Evolutionary conservation across 1,140 invertebrate species (phyloP), one percentile per base, ranked within the genome.

Genomic region (Zaprionus lachaisei): DNA sequence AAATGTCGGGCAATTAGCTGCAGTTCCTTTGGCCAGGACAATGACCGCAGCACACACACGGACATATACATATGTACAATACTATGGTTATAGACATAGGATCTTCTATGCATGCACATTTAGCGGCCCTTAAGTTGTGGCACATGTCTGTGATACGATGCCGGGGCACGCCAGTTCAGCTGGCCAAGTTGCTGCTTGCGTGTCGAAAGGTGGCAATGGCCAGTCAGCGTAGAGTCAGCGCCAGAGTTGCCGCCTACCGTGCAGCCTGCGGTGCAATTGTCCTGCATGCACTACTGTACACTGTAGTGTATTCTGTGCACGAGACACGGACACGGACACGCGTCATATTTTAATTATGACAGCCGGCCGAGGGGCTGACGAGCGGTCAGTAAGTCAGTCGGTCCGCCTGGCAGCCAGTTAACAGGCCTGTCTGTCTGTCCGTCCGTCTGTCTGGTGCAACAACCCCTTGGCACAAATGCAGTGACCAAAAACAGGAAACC

Each of bases 341-440:
- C 86, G 85, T 90, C 85, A 91, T 91, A 91, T 91, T 90, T 91
- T 90, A 91, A 91, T 91, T 90, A 91, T 90, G 85, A 91, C 85
- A 91, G 86, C 86, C 85, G 80, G 77, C 76, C 72, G 20, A 26
- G 65, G 65, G 55, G 57, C 72, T 72, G 68, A 61, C 66, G 68
- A 78, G 66, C 60, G 70, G 70, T 70, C 76, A 69, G 74, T 66
- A 60, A 70, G 72, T 79, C 80, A 70, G 73, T 71, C 57, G 56
- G 79, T 51, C 68, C 22, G 77, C 26, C 26, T 28, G 26, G 6
- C 26, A 11, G 31, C 9, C 31, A 31, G 31, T 31, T 31, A 9
- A 34, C 31, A 11, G 31, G 31, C 9, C 74, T 24, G 72, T 67
- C 44, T 14, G 74, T 47, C 26, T 11, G 37, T 64, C 65, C 38